Evolutionary conservation across 2,113 vertebrate genomes (phyloP).

Genomic region (Indicator maculatus): DNA sequence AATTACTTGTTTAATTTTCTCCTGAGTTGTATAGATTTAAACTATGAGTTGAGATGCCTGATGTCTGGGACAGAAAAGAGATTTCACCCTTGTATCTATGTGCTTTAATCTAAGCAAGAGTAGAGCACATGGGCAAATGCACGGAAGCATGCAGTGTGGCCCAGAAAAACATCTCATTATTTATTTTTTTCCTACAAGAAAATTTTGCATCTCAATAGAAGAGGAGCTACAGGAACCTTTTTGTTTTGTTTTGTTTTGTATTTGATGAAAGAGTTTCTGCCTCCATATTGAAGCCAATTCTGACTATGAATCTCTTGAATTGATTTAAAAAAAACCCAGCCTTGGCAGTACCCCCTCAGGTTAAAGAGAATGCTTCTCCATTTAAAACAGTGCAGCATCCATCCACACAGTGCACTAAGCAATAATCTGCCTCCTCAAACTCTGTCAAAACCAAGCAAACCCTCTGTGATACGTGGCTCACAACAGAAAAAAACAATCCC

Average conservation of each 20-base stretch:
- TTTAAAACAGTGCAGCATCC: not conserved
- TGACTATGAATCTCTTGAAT: constrained; percentile 16
- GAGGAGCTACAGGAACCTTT: not conserved
- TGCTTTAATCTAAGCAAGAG: not conserved
- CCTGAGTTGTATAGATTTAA: not conserved
- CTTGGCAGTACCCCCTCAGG: constrained; percentile 27
- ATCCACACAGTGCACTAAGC: not conserved
- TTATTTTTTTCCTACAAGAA: not conserved
- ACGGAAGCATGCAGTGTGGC: not conserved
- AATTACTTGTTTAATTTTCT: not conserved
- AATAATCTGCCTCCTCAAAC: not conserved
- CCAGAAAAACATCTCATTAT: not conserved
- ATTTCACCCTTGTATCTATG: not conserved
- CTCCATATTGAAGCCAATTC: constrained; percentile 2
- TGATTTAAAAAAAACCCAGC: constrained; percentile 4
- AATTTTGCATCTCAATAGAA: not conserved
- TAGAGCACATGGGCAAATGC: not conserved
- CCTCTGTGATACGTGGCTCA: not conserved
- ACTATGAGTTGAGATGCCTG: not conserved
- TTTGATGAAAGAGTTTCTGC: not conserved
- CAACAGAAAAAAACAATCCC: not conserved
- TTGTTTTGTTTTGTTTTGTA: not conserved
- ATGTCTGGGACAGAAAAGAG: not conserved
- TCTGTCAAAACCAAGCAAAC: not conserved
- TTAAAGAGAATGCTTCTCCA: not conserved